These are phyloP conservation scores for Orius insidiosus DNA, from an alignment of 1,140 invertebrate species.

Conservation along the genomic window DNA sequence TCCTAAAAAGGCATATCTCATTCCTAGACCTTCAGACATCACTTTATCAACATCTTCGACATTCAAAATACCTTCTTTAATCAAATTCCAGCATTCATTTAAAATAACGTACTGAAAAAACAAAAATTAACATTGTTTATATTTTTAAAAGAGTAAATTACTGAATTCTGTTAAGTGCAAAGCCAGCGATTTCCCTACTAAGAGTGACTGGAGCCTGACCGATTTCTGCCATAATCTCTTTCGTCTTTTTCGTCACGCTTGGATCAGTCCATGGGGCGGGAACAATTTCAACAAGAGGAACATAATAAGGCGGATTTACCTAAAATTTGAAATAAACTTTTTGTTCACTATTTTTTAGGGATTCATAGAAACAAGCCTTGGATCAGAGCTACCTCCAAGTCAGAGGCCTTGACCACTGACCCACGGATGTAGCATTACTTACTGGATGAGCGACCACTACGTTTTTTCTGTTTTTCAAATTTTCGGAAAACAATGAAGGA, in stretches of 20 bases:
- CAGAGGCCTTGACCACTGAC: too few relatives aligned
- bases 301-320: constrained; percentile 91
- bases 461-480: constrained; percentile 57
- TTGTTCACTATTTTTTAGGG: too few relatives aligned
- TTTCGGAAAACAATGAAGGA: constrained; percentile 67
- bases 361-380: too few relatives aligned
- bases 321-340: constrained; percentile 23
- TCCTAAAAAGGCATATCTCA: constrained; percentile 88
- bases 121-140: constrained; percentile 47
- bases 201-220: constrained; percentile 79
- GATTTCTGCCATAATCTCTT: constrained; percentile 67
- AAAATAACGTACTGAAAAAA: constrained; percentile 68
- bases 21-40: constrained; percentile 85
- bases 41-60: constrained; percentile 84
- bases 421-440: too few relatives aligned
- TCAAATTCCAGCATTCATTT: constrained; percentile 80
- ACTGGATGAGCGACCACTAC: constrained; percentile 75
- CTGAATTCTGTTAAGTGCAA: constrained; percentile 87
- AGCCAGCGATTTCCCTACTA: constrained; percentile 74
- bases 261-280: constrained; percentile 77
- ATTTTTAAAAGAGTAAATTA: constrained; percentile 23
- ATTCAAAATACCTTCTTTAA: constrained; percentile 63
- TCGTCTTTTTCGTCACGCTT: constrained; percentile 42
- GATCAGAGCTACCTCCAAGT: too few relatives aligned
- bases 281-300: constrained; percentile 84